Evolutionary conservation across 2,113 vertebrate genomes (phyloP).

Genomic region (Thermophis baileyi): DNA sequence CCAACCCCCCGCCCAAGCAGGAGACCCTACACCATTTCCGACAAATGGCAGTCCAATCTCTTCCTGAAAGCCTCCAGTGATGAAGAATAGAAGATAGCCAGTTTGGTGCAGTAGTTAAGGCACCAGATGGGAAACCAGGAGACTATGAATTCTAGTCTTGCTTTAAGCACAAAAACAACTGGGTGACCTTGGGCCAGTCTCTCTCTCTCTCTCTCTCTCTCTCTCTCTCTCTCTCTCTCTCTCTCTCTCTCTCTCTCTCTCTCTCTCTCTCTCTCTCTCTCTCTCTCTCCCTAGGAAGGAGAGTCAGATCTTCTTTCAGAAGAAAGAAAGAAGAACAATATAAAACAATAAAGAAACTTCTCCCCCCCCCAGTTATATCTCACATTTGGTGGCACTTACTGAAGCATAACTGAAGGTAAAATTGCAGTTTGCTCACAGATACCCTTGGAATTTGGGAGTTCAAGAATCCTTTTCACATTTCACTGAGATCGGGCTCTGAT

Average conservation of each 20-base stretch:
- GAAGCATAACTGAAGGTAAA: not conserved
- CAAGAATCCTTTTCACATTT: constrained; percentile 44
- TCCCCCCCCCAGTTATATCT: not conserved
- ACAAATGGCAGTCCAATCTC: too few relatives aligned
- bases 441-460: not conserved
- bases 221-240: too few relatives aligned
- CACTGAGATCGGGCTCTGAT: constrained; percentile 21
- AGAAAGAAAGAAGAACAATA: not conserved
- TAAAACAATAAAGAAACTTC: not conserved
- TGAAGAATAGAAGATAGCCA: not conserved
- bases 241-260: too few relatives aligned
- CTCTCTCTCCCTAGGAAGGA: not conserved
- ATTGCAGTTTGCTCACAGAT: not conserved
- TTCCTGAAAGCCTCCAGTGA: not conserved
- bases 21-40: too few relatives aligned
- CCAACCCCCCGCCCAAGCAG: too few relatives aligned
- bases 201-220: too few relatives aligned
- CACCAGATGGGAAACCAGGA: not conserved
- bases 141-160: not conserved
- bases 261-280: too few relatives aligned
- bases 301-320: not conserved
- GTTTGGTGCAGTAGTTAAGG: not conserved
- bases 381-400: not conserved
- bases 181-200: too few relatives aligned
- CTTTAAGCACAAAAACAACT: not conserved